Evolutionary conservation across 2,888 invertebrate species (phyloP).

Genomic region (Calephelis perditalis): DNA sequence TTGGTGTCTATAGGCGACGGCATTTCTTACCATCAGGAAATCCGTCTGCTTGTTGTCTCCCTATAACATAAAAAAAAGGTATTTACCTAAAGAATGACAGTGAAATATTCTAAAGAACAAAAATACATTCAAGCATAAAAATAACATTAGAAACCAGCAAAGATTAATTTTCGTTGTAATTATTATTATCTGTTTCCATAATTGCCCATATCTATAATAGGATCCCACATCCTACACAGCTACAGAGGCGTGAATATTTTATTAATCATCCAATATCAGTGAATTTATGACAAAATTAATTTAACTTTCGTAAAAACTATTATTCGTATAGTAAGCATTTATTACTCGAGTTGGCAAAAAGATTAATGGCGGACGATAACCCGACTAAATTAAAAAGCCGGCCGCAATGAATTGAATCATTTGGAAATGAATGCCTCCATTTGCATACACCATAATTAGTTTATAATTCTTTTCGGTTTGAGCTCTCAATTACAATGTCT

Average conservation of each 20-base stretch:
- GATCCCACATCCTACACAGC: not conserved
- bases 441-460: constrained; percentile 67
- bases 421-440: constrained; percentile 60
- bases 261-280: not conserved
- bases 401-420: constrained; percentile 61
- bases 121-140: too few relatives aligned
- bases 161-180: too few relatives aligned
- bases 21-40: too few relatives aligned
- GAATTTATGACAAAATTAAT: too few relatives aligned
- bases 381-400: constrained; percentile 54
- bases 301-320: constrained; percentile 12
- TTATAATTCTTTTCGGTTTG: constrained; percentile 44
- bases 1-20: too few relatives aligned
- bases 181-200: too few relatives aligned
- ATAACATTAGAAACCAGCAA: too few relatives aligned
- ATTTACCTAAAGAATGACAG: too few relatives aligned
- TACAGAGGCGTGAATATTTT: constrained; percentile 13
- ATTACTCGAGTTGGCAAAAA: constrained; percentile 36
- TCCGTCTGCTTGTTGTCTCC: too few relatives aligned
- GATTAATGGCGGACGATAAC: constrained; percentile 54
- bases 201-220: too few relatives aligned
- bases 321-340: constrained; percentile 25
- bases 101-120: too few relatives aligned
- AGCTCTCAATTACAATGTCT: constrained; percentile 15
- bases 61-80: too few relatives aligned